Base-by-base conservation (phyloP, 2,113 vertebrate species). In the Crypturellus undulatus region DNA sequence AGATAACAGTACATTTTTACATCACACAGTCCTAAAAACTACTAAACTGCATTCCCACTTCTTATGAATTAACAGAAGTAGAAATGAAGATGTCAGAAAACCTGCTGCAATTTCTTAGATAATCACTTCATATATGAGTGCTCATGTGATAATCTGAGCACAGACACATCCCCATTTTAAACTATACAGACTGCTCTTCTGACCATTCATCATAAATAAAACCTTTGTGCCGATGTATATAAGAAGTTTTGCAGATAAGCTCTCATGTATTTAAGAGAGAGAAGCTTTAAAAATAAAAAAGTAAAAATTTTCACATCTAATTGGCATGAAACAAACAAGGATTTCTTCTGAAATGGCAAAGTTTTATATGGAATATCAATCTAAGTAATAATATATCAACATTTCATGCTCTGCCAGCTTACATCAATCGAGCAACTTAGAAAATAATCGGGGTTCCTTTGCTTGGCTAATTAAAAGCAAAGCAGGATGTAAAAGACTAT, bases 401-500 rank as follows among this genome's bases (percentile, higher is more conserved):
- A 91, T 21, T 34, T 42, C 47, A 71, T 32, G 49, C 25, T 69
- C 62, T 95, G 92, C 94, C 77, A 95, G 65, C 18, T 92, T 89
- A 34, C 58, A 60, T 92, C 93, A 93, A 93, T 95, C 90, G 81
- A 95, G 43, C 63, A 93, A 86, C 81, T 83, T 67, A 43, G 84
- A 93, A 97, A 96, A 97, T 88, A 96, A 97, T 93, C 94, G 92
- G 88, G 60, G 69, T 96, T 95, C 92, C 91, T 92, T 94, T 95
- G 89, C 92, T 97, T 95, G 60, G 40, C 20, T 36, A 79, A 96
- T 95, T 96, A 96, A 96, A 96, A 85, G 25, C 85, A 82, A 84
- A 40, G 22, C 79, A 94, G 89, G 86, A 95, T 89, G 76, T 95
- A 95, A 97, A 96, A 72, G 88, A 93, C 92, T 78, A 89, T 96